phyloP scores from a whole-genome alignment of 2,888 invertebrate species.

The Lepidocyrtoides sp. region DNA sequence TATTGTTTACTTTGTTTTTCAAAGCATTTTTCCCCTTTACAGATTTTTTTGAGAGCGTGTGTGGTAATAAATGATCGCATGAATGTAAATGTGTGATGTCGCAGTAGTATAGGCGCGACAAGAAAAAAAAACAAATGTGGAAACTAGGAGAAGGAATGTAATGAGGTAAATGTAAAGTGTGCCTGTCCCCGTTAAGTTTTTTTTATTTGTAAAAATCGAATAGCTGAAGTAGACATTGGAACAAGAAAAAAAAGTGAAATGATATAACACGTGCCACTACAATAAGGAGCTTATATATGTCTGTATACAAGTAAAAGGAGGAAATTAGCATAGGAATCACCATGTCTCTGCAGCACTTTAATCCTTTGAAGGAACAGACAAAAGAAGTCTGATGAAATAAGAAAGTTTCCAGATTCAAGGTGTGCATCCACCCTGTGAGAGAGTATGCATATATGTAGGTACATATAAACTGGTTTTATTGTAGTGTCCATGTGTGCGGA shows the following conservation, averaged over 20 bases:
- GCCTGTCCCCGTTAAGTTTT: neutral
- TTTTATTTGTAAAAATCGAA: neutral
- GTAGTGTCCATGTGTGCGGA: neutral
- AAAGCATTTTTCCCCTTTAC: neutral
- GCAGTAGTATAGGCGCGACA: neutral
- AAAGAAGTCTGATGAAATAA: neutral
- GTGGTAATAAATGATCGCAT: constrained; percentile 32
- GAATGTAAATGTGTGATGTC: neutral
- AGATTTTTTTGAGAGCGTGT: neutral
- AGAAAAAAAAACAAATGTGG: neutral
- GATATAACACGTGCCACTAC: neutral
- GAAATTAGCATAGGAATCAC: constrained; percentile 36
- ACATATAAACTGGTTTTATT: too few species aligned
- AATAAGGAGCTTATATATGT: neutral
- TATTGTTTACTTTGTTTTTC: constrained; percentile 43
- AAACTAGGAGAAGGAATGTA: neutral
- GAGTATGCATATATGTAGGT: neutral
- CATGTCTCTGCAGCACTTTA: neutral
- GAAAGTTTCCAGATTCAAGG: neutral
- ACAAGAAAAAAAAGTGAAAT: neutral
- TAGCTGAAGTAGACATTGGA: neutral
- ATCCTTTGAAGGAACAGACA: neutral
- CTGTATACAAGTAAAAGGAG: too few species aligned
- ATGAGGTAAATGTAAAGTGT: neutral
- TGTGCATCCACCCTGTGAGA: neutral